phyloP scores from a whole-genome alignment of 37 sponge, comb jelly and placozoan species.

The Halichondria panicea region DNA sequence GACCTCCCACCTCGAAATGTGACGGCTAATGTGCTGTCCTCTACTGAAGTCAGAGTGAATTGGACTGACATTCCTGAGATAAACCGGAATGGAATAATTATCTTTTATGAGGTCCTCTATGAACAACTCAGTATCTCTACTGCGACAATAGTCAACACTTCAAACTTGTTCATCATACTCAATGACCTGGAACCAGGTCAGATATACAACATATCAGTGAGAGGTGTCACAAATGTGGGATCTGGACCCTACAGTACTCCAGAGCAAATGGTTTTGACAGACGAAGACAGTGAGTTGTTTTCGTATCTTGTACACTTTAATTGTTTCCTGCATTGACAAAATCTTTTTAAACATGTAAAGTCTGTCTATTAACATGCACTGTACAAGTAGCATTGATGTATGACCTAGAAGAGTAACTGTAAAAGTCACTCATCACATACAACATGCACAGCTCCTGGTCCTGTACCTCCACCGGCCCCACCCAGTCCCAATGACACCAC shows the following conservation, averaged over 20 bases:
- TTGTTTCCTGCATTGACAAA: background rate
- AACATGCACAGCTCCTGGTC: conserved; percentile 9
- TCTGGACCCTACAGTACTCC: conserved; percentile 23
- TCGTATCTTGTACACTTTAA: background rate
- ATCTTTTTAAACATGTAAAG: background rate
- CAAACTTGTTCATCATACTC: background rate
- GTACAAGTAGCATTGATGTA: background rate
- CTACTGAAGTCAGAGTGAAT: conserved; percentile 8
- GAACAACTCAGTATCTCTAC: background rate
- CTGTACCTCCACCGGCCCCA: conserved; percentile 6
- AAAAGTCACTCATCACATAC: background rate
- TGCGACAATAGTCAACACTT: background rate
- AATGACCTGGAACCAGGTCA: conserved; percentile 2
- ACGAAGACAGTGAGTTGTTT: conserved; percentile 20
- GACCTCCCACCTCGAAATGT: conserved; percentile 8
- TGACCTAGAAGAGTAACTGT: background rate
- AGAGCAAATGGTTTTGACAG: conserved; percentile 5
- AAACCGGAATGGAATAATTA: conserved; percentile 34
- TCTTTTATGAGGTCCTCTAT: conserved; percentile 21
- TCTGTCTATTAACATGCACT: background rate
- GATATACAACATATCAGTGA: conserved; percentile 29
- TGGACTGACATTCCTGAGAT: conserved; percentile 13
- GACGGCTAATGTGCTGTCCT: background rate
- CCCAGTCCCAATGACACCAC: background rate
- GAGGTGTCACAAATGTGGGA: conserved; percentile 30